These are phyloP conservation scores for Pelobates fuscus DNA, from an alignment of 2,113 vertebrate species.

Conservation along the genomic window DNA sequence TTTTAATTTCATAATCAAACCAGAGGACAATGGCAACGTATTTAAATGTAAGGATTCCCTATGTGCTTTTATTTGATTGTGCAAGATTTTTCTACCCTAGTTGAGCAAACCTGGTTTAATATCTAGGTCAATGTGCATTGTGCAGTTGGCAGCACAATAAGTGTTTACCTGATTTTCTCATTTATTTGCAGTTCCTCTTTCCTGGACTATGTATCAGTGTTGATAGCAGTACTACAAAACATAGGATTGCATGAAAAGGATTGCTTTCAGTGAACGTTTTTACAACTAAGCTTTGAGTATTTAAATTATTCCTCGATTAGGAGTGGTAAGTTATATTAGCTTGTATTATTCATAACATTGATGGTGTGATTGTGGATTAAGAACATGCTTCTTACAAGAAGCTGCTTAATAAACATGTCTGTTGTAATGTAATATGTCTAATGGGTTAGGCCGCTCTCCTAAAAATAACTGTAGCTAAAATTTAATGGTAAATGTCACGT, in stretches of 20 bases:
- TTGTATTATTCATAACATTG: background rate
- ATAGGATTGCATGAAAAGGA: slow-evolving; percentile 17
- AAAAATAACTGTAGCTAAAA: too few relatives aligned
- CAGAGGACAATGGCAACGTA: too few relatives aligned
- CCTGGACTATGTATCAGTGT: slow-evolving; percentile 5
- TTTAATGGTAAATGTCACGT: too few relatives aligned
- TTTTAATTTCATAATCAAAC: too few relatives aligned
- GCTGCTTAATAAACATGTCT: too few relatives aligned
- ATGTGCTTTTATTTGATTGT: too few relatives aligned
- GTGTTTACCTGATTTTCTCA: background rate
- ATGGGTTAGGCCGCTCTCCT: too few relatives aligned
- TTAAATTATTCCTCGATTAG: background rate
- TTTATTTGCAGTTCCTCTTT: slow-evolving; percentile 27
- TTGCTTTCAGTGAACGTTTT: background rate
- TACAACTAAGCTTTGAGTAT: background rate
- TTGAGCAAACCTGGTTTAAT: background rate
- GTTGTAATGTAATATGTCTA: too few relatives aligned
- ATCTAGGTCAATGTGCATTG: slow-evolving; percentile 34
- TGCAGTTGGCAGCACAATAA: slow-evolving; percentile 1
- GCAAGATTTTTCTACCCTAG: too few relatives aligned
- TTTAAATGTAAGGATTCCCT: too few relatives aligned
- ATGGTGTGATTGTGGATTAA: too few relatives aligned
- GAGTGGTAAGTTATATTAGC: slow-evolving; percentile 6
- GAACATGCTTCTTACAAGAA: too few relatives aligned
- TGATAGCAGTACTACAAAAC: background rate